phyloP scores from a whole-genome alignment of 2,797 vertebrate genomes.

The Microtus californicus region DNA sequence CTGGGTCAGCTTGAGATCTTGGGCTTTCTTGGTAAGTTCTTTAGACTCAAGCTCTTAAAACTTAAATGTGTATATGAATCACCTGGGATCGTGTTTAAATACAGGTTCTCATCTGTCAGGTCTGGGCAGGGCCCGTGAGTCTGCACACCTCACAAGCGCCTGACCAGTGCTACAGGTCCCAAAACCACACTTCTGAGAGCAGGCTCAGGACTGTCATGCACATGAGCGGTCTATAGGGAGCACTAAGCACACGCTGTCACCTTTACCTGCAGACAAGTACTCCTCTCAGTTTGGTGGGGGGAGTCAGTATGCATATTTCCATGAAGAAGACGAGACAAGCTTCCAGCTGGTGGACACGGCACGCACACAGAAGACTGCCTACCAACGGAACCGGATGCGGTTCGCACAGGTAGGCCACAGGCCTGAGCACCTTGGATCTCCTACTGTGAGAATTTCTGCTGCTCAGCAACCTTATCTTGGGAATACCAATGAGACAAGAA shows the following conservation, averaged over 20 bases:
- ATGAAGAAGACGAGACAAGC: constrained; percentile 98
- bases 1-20: neutral
- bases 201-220: too few relatives aligned
- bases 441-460: neutral
- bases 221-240: neutral
- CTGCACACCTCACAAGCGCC: neutral
- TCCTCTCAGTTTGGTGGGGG: constrained; percentile 98
- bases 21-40: constrained; percentile 2
- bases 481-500: neutral
- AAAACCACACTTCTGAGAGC: neutral
- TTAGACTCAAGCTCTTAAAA: constrained; percentile 16
- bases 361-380: constrained; percentile 97
- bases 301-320: constrained; percentile 98
- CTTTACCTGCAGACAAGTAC: constrained; percentile 93
- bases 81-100: neutral
- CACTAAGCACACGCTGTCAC: neutral
- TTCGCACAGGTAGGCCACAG: constrained; percentile 94
- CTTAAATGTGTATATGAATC: neutral
- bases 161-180: rapidly evolving
- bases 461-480: neutral
- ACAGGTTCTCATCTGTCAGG: neutral
- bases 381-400: constrained; percentile 98
- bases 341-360: constrained; percentile 99
- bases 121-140: neutral
- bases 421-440: neutral